Conservation (phyloP, 2,888 invertebrate genomes). For the Ischnus inquisitorius region DNA sequence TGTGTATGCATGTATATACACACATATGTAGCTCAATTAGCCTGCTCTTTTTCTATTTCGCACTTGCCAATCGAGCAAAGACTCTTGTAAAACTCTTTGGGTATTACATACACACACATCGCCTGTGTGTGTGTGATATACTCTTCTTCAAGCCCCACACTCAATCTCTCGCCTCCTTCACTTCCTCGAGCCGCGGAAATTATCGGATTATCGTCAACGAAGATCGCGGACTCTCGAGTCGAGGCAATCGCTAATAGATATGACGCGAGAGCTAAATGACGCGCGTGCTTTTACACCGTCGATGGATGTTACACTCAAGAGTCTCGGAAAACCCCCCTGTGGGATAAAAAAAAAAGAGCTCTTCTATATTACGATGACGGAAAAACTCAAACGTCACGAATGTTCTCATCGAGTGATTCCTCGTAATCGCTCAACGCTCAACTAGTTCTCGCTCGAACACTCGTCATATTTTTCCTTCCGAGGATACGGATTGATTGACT, state of each 20-base stretch:
- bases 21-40: constrained; percentile 29
- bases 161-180: constrained; percentile 17
- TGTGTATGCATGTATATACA: neutral
- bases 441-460: constrained; percentile 3
- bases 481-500: neutral
- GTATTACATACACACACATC: constrained; percentile 8
- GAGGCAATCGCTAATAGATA: constrained; percentile 26
- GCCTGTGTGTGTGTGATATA: neutral
- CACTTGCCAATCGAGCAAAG: constrained; percentile 22
- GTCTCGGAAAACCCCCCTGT: constrained; percentile 39
- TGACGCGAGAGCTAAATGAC: constrained; percentile 49
- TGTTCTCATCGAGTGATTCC: neutral
- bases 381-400: constrained; percentile 23
- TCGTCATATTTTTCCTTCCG: neutral
- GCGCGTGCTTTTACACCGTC: constrained; percentile 20
- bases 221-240: constrained; percentile 34
- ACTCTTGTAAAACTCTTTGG: constrained; percentile 17
- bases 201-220: constrained; percentile 54
- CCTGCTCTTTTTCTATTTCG: constrained; percentile 36
- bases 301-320: neutral
- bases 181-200: constrained; percentile 49
- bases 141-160: constrained; percentile 10
- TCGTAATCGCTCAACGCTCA: neutral
- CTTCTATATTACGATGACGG: constrained; percentile 14
- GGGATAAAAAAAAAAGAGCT: neutral